Conservation (phyloP, 2,888 invertebrate species). For the Chymomyza caudatula region DNA sequence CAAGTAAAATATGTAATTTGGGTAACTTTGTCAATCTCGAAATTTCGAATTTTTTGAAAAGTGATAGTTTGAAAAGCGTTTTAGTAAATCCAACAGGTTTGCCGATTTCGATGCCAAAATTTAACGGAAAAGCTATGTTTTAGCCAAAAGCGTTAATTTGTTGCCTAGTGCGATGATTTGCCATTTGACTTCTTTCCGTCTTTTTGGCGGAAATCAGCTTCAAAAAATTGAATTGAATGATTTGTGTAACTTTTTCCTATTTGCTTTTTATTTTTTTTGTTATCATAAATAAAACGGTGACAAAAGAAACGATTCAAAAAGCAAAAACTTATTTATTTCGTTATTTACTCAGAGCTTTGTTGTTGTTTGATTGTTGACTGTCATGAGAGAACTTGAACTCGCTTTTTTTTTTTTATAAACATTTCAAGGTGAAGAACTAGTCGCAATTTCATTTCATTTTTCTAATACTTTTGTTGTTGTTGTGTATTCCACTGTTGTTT, state of each 20-base stretch:
- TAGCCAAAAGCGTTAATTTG: no score
- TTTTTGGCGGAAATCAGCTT: no score
- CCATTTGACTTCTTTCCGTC: no score
- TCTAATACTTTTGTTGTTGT: not conserved
- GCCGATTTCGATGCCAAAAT: no score
- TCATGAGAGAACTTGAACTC: not conserved
- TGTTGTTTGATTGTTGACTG: not conserved
- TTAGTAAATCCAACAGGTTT: no score
- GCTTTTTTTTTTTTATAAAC: not conserved
- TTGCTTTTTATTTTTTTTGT: not conserved
- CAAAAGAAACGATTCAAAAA: not conserved
- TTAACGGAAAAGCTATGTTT: no score
- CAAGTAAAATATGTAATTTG: no score
- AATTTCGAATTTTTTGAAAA: no score
- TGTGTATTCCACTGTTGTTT: not conserved
- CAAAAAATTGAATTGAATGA: not conserved
- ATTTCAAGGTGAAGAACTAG: not conserved
- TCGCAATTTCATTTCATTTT: not conserved
- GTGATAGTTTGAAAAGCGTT: no score
- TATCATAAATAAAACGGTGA: not conserved
- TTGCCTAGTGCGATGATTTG: no score
- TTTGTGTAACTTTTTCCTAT: not conserved
- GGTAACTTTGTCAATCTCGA: no score
- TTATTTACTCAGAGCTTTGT: not conserved
- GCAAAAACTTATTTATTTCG: not conserved